Percentiles rank a stretch among this genome's conserved stretches.
Evolutionary conservation across 2,113 vertebrate genomes (phyloP).

Genomic region (Hyla sarda): DNA sequence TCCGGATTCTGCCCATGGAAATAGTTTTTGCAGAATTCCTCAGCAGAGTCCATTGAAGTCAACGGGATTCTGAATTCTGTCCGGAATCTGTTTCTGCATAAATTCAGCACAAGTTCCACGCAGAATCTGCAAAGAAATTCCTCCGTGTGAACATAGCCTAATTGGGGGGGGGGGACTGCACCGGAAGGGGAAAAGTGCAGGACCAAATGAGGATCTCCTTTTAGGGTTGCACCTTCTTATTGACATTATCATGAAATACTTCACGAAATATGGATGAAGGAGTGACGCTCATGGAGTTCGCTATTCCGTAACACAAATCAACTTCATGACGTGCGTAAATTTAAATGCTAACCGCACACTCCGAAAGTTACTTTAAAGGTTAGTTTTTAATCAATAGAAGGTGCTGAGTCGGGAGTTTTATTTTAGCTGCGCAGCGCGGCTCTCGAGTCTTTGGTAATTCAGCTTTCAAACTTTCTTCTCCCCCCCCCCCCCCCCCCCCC

Average conservation of each 20-base stretch:
- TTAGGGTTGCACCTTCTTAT: constrained; percentile 71
- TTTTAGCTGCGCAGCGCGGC: constrained; percentile 84
- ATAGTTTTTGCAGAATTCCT: too few species aligned
- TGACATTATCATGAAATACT: constrained; percentile 83
- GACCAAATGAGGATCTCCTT: constrained; percentile 62
- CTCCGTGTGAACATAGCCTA: too few species aligned
- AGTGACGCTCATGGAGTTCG: constrained; percentile 82
- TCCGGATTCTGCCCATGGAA: too few species aligned
- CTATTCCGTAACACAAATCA: constrained; percentile 85
- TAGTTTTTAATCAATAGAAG: constrained; percentile 99
- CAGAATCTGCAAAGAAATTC: too few species aligned
- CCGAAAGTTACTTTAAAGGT: constrained; percentile 96
- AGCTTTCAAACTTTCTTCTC: constrained; percentile 82
- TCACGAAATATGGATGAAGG: constrained; percentile 80
- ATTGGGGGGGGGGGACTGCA: constrained; percentile 69
- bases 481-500: not conserved
- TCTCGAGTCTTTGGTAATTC: constrained; percentile 78
- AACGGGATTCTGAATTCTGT: too few species aligned
- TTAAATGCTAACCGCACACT: constrained; percentile 89
- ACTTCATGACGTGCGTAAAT: constrained; percentile 89
- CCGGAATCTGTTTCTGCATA: too few species aligned
- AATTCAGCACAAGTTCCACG: too few species aligned
- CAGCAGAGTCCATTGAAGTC: too few species aligned
- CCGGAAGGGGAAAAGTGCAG: constrained; percentile 78
- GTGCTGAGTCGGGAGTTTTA: constrained; percentile 95